A percentile compares a stretch with the other conserved stretches of the same genome.
phyloP scores from a whole-genome alignment of 2,797 vertebrate genomes.

The Periophthalmus magnuspinnatus region DNA sequence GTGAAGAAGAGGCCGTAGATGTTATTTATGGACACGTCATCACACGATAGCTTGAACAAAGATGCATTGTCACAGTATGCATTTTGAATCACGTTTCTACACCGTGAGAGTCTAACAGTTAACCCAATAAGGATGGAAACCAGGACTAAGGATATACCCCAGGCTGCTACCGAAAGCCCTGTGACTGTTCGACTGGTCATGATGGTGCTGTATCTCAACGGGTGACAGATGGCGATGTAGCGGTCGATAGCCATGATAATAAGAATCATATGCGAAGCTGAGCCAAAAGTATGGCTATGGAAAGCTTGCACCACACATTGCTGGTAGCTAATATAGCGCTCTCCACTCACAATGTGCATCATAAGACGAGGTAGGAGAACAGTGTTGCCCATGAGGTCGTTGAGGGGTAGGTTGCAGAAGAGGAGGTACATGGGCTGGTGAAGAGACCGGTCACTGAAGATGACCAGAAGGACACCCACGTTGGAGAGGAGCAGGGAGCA shows the following conservation, averaged over 20 bases:
- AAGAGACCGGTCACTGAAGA: constrained; percentile 66
- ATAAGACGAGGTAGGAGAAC: constrained; percentile 76
- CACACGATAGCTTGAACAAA: constrained; percentile 71
- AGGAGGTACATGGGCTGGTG: constrained; percentile 84
- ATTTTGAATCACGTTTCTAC: constrained; percentile 55
- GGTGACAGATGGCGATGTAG: constrained; percentile 82
- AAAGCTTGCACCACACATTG: constrained; percentile 82
- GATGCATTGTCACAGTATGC: constrained; percentile 69
- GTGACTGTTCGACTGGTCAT: constrained; percentile 69
- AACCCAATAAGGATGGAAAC: constrained; percentile 67
- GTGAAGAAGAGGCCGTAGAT: constrained; percentile 70
- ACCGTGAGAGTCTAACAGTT: constrained; percentile 57
- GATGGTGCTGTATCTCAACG: constrained; percentile 70
- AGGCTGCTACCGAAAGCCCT: constrained; percentile 55
- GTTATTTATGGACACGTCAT: constrained; percentile 65
- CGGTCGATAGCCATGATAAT: constrained; percentile 83
- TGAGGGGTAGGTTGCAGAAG: constrained; percentile 79
- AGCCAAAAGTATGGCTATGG: constrained; percentile 81
- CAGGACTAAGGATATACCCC: constrained; percentile 52
- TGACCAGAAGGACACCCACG: constrained; percentile 54
- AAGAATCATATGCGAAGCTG: constrained; percentile 80
- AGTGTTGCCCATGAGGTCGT: constrained; percentile 80
- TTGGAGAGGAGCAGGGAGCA: constrained; percentile 59
- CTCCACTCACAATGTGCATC: constrained; percentile 77
- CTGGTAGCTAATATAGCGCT: constrained; percentile 74